phyloP scores from a whole-genome alignment of 2,888 invertebrate species.

The Eurytoma californica region DNA sequence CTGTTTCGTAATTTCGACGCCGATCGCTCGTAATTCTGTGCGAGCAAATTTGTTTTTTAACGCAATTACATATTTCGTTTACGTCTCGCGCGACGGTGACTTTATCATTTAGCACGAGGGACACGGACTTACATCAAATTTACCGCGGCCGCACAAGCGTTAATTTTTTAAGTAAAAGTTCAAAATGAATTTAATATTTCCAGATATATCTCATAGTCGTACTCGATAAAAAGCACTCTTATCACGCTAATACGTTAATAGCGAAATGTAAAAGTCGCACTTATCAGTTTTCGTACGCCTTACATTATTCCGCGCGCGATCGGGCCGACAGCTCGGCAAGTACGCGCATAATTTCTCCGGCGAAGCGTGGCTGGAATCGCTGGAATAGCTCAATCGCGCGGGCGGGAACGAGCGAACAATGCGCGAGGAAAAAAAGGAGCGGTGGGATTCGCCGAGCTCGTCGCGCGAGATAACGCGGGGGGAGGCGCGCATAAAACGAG shows the following conservation, averaged over 20 bases:
- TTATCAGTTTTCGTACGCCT: too few relatives aligned
- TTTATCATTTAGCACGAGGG: background rate
- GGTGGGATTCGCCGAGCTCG: background rate
- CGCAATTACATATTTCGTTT: conserved; percentile 7
- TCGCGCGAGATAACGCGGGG: conserved; percentile 26
- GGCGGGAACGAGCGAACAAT: background rate
- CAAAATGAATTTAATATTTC: too few relatives aligned
- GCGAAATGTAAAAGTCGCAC: too few relatives aligned
- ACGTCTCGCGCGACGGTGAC: background rate
- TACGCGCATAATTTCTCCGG: too few relatives aligned
- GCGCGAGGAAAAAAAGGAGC: conserved; percentile 2
- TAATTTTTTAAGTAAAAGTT: too few relatives aligned
- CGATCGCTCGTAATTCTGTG: background rate
- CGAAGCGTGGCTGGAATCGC: too few relatives aligned
- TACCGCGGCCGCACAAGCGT: background rate
- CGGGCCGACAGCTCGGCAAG: too few relatives aligned
- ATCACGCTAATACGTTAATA: too few relatives aligned
- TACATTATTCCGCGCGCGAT: too few relatives aligned
- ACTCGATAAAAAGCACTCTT: too few relatives aligned
- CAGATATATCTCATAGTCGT: too few relatives aligned
- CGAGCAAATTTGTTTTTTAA: conserved; percentile 4
- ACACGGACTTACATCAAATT: conserved; percentile 13
- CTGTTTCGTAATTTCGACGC: background rate
- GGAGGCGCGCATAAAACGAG: conserved; percentile 23
- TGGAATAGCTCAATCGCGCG: too few relatives aligned